phyloP scores from a whole-genome alignment of 1,140 invertebrate species.

The Meloidogyne floridensis region DNA sequence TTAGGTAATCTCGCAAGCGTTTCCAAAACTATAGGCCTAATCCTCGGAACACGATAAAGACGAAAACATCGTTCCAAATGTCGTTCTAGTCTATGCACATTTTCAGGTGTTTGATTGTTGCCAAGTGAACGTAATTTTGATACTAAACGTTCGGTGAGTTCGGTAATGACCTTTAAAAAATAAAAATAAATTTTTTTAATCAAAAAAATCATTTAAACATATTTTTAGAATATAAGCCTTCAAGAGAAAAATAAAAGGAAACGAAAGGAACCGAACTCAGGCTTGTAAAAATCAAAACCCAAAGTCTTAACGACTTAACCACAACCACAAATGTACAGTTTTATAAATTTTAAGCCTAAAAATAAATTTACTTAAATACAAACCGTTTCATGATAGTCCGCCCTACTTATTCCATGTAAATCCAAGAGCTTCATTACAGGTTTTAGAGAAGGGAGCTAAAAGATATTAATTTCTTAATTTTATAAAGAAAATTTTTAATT shows the following conservation, averaged over 20 bases:
- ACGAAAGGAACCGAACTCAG: too few species aligned
- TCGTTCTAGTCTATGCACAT: constrained; percentile 44
- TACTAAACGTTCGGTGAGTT: constrained; percentile 40
- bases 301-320: too few species aligned
- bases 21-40: constrained; percentile 53
- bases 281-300: too few species aligned
- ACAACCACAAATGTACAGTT: too few species aligned
- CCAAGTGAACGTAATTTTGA: constrained; percentile 42
- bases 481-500: neutral
- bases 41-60: constrained; percentile 38
- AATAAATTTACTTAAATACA: neutral
- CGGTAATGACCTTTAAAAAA: constrained; percentile 39
- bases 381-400: constrained; percentile 47
- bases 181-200: neutral
- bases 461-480: neutral
- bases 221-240: too few species aligned
- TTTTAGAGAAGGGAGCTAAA: constrained; percentile 42
- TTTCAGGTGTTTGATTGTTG: constrained; percentile 37
- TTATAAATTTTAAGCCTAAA: neutral
- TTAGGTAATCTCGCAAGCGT: constrained; percentile 44
- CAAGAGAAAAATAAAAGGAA: too few species aligned
- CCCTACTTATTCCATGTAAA: constrained; percentile 41
- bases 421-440: constrained; percentile 52
- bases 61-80: constrained; percentile 40
- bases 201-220: neutral